Conservation (phyloP, 1,140 invertebrate genomes). For the Cardiocondyla obscurior region DNA sequence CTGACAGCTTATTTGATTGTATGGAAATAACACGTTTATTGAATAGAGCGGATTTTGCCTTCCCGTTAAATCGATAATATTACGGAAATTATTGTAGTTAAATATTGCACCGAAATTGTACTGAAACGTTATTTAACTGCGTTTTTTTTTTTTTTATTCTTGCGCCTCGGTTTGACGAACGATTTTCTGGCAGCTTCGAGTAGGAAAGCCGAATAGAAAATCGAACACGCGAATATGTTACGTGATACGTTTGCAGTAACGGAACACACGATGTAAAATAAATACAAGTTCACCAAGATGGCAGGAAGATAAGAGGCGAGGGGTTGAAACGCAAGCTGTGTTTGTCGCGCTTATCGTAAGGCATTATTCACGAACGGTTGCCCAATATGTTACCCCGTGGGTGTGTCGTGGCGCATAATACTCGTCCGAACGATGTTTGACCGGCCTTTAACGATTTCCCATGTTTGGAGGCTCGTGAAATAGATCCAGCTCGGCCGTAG, state of each 20-base stretch:
- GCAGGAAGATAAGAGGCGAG: neutral
- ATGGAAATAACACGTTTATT: neutral
- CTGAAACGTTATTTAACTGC: neutral
- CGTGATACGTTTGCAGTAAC: neutral
- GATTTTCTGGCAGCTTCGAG: neutral
- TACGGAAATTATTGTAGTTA: neutral
- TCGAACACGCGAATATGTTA: neutral
- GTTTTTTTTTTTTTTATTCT: neutral
- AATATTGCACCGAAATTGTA: neutral
- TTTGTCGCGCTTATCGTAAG: conserved; percentile 8
- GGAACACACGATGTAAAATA: neutral
- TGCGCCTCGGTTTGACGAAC: neutral
- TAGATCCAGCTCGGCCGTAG: neutral
- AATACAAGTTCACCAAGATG: neutral
- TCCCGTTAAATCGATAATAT: conserved; percentile 24
- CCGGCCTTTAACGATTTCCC: neutral
- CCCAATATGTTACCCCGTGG: neutral
- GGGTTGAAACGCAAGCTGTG: neutral
- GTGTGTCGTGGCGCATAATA: conserved; percentile 1
- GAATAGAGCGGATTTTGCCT: neutral
- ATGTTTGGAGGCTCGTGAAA: neutral
- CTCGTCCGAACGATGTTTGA: conserved; percentile 11
- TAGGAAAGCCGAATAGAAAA: neutral
- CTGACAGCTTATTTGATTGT: neutral
- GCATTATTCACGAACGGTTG: neutral